Evolutionary conservation across 2,113 vertebrate genomes (phyloP), one percentile per base, ranked within the genome.

Genomic region (Bostrychus sinensis): DNA sequence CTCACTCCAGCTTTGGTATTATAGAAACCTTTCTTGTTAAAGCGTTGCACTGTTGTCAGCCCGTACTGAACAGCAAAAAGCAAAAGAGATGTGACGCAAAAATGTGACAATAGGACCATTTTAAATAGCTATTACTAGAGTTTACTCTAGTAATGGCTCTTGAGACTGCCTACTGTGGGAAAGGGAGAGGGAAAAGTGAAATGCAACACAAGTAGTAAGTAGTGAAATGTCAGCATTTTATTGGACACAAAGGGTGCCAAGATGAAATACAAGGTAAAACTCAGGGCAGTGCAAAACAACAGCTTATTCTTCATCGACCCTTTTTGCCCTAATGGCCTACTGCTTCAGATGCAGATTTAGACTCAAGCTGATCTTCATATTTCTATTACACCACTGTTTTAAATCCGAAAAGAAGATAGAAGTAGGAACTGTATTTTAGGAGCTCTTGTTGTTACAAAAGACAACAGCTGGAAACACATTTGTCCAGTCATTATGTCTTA

Each of bases 1-100:
- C 22, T 66, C 55, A 36, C 7, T 16, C 7, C 45, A 10, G 32
- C 55, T 48, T 42, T 42, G 17, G 3, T 53, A 54, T 57, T 28
- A 22, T n/a, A 7, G 4, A 43, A 25, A n/a, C n/a, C n/a, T n/a
- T n/a, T n/a, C n/a, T n/a, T n/a, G 34, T 3, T 11, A 36, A 41
- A 30, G 25, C n/a, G 25, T 51, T 51, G 48, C 30, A 32, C 30
- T 14, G 37, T 51, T 28, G 16, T 13, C 12, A 23, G 45, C 11
- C 14, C 28, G 8, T 30, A 51, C 45, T 14, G 23, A 48, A 5
- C 3, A 2, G 12, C 12, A 25, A 48, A 48, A 25, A 23, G 5
- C 22, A 14, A 23, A 48, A 48, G 20, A 12, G 20, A 46, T 46
- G 20, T 46, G 22, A 46, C 9, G 20, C 11, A 46, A 22, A 17